phyloP scores from a whole-genome alignment of 1,140 invertebrate species.

The Mamestra configurata region DNA sequence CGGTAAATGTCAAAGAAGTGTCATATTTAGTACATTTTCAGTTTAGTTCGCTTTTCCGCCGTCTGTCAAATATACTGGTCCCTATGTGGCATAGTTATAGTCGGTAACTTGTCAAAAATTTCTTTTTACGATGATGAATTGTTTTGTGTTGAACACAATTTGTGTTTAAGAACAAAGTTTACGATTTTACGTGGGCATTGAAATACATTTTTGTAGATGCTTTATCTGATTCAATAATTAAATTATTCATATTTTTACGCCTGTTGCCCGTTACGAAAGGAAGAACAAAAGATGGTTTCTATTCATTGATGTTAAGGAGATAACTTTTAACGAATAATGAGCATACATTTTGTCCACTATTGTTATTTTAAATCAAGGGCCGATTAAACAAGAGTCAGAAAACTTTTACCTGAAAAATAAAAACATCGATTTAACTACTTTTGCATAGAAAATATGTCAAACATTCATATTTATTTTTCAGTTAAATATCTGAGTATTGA shows the following conservation, averaged over 20 bases:
- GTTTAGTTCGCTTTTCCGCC: conserved; percentile 5
- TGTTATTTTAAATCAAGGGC: too few relatives aligned
- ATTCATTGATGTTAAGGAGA: too few relatives aligned
- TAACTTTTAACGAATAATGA: too few relatives aligned
- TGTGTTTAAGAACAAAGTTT: conserved; percentile 1
- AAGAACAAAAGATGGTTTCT: too few relatives aligned
- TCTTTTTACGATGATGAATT: conserved; percentile 28
- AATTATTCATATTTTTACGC: not conserved
- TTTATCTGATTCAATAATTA: conserved; percentile 21
- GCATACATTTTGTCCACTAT: too few relatives aligned
- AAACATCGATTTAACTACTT: too few relatives aligned
- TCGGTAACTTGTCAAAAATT: conserved; percentile 20
- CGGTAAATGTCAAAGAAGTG: not conserved
- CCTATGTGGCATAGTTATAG: not conserved
- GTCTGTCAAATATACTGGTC: not conserved
- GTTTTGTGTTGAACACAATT: conserved; percentile 20
- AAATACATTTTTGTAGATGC: not conserved
- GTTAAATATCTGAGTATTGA: too few relatives aligned
- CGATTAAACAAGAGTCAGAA: too few relatives aligned
- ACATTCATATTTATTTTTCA: too few relatives aligned
- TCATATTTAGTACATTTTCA: conserved; percentile 19
- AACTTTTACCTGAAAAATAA: too few relatives aligned
- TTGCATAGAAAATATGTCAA: too few relatives aligned
- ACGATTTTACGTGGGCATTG: not conserved
- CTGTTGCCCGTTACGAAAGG: too few relatives aligned